phyloP scores from a whole-genome alignment of 2,797 vertebrate species.

The Trachurus trachurus region DNA sequence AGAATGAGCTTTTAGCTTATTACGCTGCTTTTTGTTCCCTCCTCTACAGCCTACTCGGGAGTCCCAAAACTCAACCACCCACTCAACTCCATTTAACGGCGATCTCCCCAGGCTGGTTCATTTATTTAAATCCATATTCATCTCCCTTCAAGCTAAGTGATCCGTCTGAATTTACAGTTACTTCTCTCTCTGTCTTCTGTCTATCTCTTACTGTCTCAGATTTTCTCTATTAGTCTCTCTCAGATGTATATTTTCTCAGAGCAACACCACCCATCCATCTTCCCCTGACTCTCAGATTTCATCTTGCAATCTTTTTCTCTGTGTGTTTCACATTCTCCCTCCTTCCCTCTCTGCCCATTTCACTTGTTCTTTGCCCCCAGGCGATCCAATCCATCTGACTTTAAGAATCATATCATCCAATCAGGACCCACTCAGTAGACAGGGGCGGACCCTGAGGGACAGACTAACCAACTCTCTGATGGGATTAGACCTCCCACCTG shows the following conservation, averaged over 20 bases:
- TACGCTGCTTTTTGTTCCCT: slow-evolving; percentile 30
- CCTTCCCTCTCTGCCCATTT: slow-evolving; percentile 39
- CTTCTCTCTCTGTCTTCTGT: slow-evolving; percentile 48
- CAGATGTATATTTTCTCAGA: slow-evolving; percentile 66
- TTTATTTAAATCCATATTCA: slow-evolving; percentile 78
- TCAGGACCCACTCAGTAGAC: slow-evolving; percentile 76
- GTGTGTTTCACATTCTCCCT: slow-evolving; percentile 52
- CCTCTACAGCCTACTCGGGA: slow-evolving; percentile 49
- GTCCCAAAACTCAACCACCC: slow-evolving; percentile 64
- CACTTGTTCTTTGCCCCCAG: slow-evolving; percentile 66
- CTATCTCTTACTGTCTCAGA: slow-evolving; percentile 56
- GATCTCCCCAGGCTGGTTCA: slow-evolving; percentile 65
- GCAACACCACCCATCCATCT: slow-evolving; percentile 62
- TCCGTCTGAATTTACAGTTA: slow-evolving; percentile 76
- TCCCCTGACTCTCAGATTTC: slow-evolving; percentile 66
- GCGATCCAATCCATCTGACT: slow-evolving; percentile 81
- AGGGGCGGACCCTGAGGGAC: slow-evolving; percentile 78
- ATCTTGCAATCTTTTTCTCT: slow-evolving; percentile 54
- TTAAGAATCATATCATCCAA: slow-evolving; percentile 81
- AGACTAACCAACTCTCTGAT: slow-evolving; percentile 75
- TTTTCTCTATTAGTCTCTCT: slow-evolving; percentile 68
- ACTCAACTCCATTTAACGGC: slow-evolving; percentile 60
- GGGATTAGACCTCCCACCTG: slow-evolving; percentile 83
- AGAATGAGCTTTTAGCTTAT: slow-evolving; percentile 36
- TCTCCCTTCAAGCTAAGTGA: slow-evolving; percentile 73